Conservation (phyloP, 2,797 vertebrate genomes). For the Lophotriccus pileatus region DNA sequence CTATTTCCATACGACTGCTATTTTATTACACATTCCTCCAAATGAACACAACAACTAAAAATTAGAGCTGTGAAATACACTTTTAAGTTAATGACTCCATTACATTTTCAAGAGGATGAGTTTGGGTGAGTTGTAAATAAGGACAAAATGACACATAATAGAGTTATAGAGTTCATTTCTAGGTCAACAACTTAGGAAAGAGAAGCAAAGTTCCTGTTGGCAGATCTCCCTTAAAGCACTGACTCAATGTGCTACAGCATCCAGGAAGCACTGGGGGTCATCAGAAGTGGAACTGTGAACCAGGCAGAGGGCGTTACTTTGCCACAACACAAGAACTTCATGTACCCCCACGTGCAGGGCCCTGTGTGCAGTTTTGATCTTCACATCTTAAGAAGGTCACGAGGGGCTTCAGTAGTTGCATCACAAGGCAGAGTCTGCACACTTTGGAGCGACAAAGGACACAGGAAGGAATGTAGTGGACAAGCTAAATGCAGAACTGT, state of each 20-base stretch:
- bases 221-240: neutral
- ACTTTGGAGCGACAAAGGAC: neutral
- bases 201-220: neutral
- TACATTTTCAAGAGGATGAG: neutral
- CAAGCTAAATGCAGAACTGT: neutral
- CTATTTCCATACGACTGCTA: neutral
- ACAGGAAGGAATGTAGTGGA: neutral
- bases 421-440: neutral
- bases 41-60: neutral
- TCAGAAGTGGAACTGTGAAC: neutral
- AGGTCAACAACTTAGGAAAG: neutral
- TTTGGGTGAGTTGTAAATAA: neutral
- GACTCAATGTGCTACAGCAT: neutral
- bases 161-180: neutral
- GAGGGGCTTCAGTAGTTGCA: neutral
- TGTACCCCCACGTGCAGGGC: too few relatives aligned
- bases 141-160: neutral
- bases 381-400: neutral
- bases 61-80: neutral
- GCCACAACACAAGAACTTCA: neutral
- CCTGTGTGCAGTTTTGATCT: neutral
- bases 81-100: neutral
- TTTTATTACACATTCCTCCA: neutral
- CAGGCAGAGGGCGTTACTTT: neutral
- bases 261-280: fast-evolving